Base-by-base conservation (phyloP, 2,888 invertebrate genomes). In the Koerneria pararmatus region DNA sequence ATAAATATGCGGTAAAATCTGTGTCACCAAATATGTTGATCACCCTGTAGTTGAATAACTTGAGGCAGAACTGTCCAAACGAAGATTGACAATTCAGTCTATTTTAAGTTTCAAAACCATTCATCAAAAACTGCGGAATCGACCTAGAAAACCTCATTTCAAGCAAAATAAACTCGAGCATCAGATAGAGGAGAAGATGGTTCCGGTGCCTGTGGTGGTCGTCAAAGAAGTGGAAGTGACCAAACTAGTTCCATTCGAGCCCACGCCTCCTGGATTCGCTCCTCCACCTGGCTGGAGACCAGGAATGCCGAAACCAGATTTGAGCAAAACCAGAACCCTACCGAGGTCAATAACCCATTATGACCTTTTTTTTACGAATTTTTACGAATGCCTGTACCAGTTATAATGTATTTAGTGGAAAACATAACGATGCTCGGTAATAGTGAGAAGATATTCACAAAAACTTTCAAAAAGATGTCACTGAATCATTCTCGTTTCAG, bases 191-290 rank as follows among this genome's bases (percentile, higher is more conserved):
- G 82, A 82, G 67, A 78, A 78, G 41, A 70, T 80, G 67, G 79
- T 82, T 6, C 82, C 82, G 0, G 79, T 82, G 1, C 82, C 82
- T 2, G 80, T 82, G 6, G 78, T 82, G 0, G 80, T 82, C 8
- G 82, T 82, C n/a, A 82, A 82, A 60, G 82, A 82, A 54, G 78
- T 82, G 11, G 82, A 82, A 65, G 74, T 77, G 51, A 74, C 75
- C 1, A 72, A 72, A 22, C 61, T 80, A 29, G 78, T 82, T 8
- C 82, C 82, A 1, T 82, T 82, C 67, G 82, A 82, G 66, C 82
- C 82, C n/a, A 82, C 80, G 1, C 82, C 82, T 2, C 82, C 82
- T 1, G 82, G 82, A 6, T 82, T 79, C 54, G 80, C 74, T 8
- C 80, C 80, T 4, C 81, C 81, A 11, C 71, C 72, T 4, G 78